These are phyloP conservation scores for Palythoa grandis DNA, from an alignment of 92 coral and sea anemone genomes.

Conservation along the genomic window DNA sequence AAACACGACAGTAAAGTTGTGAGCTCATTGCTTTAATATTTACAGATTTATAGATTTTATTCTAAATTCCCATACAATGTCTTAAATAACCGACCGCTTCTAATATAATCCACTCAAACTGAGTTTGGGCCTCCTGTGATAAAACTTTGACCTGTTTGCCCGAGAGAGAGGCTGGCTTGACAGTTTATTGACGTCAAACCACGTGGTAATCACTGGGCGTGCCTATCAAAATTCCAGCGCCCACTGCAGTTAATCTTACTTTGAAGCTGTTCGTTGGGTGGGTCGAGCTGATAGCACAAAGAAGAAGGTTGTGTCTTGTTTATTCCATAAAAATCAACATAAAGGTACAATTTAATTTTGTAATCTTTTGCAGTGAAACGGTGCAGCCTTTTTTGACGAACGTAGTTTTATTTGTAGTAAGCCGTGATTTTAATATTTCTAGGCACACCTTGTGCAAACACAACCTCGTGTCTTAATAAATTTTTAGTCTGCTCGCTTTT, in stretches of 20 bases:
- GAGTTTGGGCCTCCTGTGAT: no score
- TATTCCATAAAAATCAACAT: neutral
- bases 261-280: slow-evolving; percentile 3
- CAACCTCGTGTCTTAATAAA: neutral
- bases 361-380: neutral
- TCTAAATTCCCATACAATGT: no score
- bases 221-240: neutral
- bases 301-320: neutral
- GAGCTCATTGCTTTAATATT: no score
- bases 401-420: neutral
- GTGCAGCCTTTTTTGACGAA: neutral
- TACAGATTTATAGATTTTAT: no score
- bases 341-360: neutral
- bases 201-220: slow-evolving; percentile 10
- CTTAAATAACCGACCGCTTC: no score
- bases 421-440: neutral
- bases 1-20: no score
- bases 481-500: neutral
- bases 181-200: neutral
- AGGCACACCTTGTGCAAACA: slow-evolving; percentile 4
- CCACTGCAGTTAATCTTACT: neutral
- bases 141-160: neutral
- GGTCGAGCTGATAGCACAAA: neutral
- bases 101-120: no score
- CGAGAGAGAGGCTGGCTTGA: neutral